Base-by-base conservation (phyloP, 1,140 invertebrate genomes). In the Drosophila asahinai region DNA sequence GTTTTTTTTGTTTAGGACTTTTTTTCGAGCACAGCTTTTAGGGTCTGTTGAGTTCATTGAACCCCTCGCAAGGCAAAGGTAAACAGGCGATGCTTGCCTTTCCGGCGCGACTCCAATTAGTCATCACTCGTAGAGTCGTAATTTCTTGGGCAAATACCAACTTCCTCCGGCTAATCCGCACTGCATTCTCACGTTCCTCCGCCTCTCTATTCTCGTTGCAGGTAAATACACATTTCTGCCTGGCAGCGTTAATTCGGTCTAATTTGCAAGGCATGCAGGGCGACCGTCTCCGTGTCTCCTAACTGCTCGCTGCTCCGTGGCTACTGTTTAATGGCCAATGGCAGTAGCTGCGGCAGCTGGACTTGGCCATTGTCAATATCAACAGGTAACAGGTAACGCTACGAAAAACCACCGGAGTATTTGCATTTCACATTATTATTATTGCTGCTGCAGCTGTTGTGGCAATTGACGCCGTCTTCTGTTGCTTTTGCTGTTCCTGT, bases 391-490 rank as follows among this genome's bases (percentile, higher is more conserved):
- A 86, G 81, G 86, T 80, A 90, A 65, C 74, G 72, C 66, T 76
- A 77, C 52, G 59, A 87, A 87, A 87, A 63, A 67, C 77, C 79
- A 74, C 49, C 59, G 42, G 66, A 65, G 59, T 90, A 89, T 89
- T 90, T 89, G 86, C 81, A 90, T 84, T 84, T 81, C 74, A 63
- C 84, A 81, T 87, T 84, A 83, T 74, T 67, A 79, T 66, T 82
- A 61, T 49, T 77, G 74, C 49, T 52, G 73, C 36, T 33, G 42
- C 66, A 48, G 75, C 42, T 58, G 62, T 49, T 75, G 30, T 25
- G 11, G 55, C 43, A 51, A 33, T 38, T 64, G 52, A 38, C 19
- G 47, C 27, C 12, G 62, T 33, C n/a, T 4, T 14, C 25, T 57
- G 51, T 43, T 57, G 77, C 19, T 49, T 38, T 6, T 25, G 30